Evolutionary conservation across 2,113 vertebrate genomes (phyloP), one percentile per base, ranked within the genome.

Genomic region (Tautogolabrus adspersus): DNA sequence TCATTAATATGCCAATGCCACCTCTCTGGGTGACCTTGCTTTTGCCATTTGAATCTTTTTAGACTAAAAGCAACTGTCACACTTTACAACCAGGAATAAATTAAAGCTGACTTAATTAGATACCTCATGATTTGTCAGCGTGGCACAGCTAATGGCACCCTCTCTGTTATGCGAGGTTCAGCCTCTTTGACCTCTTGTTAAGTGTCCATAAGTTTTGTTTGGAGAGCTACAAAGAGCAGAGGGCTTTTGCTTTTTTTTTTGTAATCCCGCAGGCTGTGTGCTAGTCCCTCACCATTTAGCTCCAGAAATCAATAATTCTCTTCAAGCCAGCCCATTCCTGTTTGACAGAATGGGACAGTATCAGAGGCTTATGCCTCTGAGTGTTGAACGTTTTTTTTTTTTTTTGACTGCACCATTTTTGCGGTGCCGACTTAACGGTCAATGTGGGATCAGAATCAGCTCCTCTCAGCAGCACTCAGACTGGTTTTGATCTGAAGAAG

Each of bases 361-460:
- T 42, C 61, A 2, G 61, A 70, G 49, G 40, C 72, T 82, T 82
- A 88, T 88, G 79, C 81, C 0, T 13, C 47, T 55, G 63, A 76
- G 67, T 52, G 68, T 55, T 15, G 22, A 59, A 34, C 1, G 30
- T 34, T 3, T 11, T 42, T 52, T 51, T 12, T n/a, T 10, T 11
- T 19, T 23, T 38, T 11, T 23, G 38, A 56, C 46, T 7, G 67
- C 40, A 47, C 55, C 40, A 2, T 71, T 66, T 71, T 80, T 67
- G 55, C 49, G 46, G 42, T 37, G 37, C 49, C 2, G 61, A 82
- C 70, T 71, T 21, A 52, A 6, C 18, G 83, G 67, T 86, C 81
- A 77, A 65, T 79, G 72, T 84, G 64, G 40, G 70, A 69, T 81
- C 63, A 58, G 74, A 84, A 78, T 77, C 68, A 66, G 72, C 88